Conservation (phyloP, 2,888 invertebrate genomes). For the Zhengitettix transpicula region DNA sequence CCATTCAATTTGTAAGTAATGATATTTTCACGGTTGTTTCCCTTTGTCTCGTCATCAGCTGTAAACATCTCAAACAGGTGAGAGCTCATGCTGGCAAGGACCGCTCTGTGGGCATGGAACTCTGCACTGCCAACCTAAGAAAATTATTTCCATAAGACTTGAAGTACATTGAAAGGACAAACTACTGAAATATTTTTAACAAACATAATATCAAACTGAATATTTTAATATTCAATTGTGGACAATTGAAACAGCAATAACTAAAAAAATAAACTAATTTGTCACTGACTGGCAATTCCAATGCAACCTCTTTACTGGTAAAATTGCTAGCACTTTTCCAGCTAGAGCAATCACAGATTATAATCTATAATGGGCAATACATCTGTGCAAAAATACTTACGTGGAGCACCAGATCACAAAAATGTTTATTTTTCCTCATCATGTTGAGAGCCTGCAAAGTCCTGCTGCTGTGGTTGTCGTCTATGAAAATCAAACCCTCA, state of each 20-base stretch:
- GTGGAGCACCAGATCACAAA: slow-evolving; percentile 72
- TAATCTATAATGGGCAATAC: background rate
- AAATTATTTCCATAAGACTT: background rate
- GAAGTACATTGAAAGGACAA: background rate
- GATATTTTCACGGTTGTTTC: slow-evolving; percentile 26
- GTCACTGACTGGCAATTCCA: background rate
- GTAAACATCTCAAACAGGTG: slow-evolving; percentile 59
- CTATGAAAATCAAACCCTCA: slow-evolving; percentile 31
- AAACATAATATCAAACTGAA: too few relatives aligned
- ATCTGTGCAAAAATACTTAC: slow-evolving; percentile 30
- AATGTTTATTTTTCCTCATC: slow-evolving; percentile 67
- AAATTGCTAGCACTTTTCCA: background rate
- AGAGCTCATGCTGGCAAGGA: slow-evolving; percentile 61
- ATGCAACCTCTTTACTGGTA: background rate
- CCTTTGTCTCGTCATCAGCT: slow-evolving; percentile 32
- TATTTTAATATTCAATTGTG: too few relatives aligned
- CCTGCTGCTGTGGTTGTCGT: slow-evolving; percentile 38
- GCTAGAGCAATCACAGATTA: background rate
- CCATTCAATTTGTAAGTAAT: slow-evolving; percentile 45
- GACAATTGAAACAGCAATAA: too few relatives aligned
- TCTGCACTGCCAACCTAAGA: slow-evolving; percentile 48
- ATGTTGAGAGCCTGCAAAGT: slow-evolving; percentile 53
- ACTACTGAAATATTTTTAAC: background rate
- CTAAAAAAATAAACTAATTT: slow-evolving; percentile 1
- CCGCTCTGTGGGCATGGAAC: slow-evolving; percentile 59